Base-by-base conservation (phyloP, 1,140 invertebrate genomes). In the Aethina tumida region DNA sequence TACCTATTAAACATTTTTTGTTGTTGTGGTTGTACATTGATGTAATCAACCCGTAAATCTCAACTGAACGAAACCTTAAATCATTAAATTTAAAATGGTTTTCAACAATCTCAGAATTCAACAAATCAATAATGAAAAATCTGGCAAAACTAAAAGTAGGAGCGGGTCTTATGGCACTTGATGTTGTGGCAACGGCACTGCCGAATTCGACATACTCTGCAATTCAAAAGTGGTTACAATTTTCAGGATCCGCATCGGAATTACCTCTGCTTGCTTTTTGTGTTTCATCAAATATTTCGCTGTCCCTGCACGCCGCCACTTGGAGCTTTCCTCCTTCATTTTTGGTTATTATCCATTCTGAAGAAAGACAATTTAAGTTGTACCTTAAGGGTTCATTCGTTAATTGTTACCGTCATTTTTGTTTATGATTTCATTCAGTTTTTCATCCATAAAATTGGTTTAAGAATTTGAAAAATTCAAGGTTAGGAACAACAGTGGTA, bases 261-360 rank as follows among this genome's bases (percentile, higher is more conserved):
- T 12, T 28, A 28, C 25, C 26, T 19, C 24, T 37, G 4, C 15
- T 36, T 36, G 18, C 28, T 8, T 36, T 10, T 4, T 28, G 21
- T 12, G 20, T 7, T 5, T 28, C 13, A 17, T n/a, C n/a, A n/a
- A n/a, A n/a, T n/a, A 10, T 28, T 28, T 37, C 35, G 4, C 30
- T 19, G 28, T 28, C 22, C 14, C 19, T 3, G 21, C 25, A 37
- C 28, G 25, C 12, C 12, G 35, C 24, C 5, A 28, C 16, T 37
- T 37, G 28, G 16, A 37, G 25, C 10, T 17, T 13, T 12, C 25
- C 35, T 6, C 30, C n/a, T 37, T 29, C 35, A 28, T 37, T 37
- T 28, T 37, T 27, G 10, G 26, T 37, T 9, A 37, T 12, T 17
- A 37, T 18, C 35, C 35, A 37, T 12, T 18, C 35, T 37, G 14